Conservation (phyloP, 2,888 invertebrate genomes). For the Drosophila picticornis region DNA sequence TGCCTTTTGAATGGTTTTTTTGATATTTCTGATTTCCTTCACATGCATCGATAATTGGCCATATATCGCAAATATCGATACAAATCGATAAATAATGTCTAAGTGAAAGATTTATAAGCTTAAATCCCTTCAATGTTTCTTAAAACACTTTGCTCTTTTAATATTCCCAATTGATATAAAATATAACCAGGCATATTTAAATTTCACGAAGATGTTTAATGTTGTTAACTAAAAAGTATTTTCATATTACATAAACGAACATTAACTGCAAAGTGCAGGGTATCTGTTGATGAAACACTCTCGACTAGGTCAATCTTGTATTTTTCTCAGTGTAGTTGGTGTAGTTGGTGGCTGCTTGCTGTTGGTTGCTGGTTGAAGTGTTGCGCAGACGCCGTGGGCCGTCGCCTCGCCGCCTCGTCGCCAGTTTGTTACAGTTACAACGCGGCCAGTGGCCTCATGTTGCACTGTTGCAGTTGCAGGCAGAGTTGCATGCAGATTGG, state of each 20-base stretch:
- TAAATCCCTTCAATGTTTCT: not conserved
- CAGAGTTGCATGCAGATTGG: constrained; percentile 69
- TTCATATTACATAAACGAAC: not conserved
- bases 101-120: not conserved
- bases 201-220: rapidly evolving
- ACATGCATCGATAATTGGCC: not conserved
- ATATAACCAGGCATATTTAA: not conserved
- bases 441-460: constrained; percentile 56
- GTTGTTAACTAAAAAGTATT: not conserved
- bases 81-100: not conserved
- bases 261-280: not conserved
- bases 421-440: constrained; percentile 74
- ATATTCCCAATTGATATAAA: not conserved
- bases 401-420: constrained; percentile 50
- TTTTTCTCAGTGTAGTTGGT: constrained; percentile 3
- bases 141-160: not conserved
- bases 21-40: not conserved
- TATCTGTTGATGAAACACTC: not conserved
- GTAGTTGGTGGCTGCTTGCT: not conserved
- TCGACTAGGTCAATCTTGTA: not conserved
- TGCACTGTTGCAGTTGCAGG: constrained; percentile 43
- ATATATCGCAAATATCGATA: not conserved
- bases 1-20: not conserved
- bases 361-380: constrained; percentile 52
- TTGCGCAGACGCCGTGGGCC: constrained; percentile 79